Conservation (phyloP, 2,113 vertebrate species). For the Cyprinodon brontotheroides region DNA sequence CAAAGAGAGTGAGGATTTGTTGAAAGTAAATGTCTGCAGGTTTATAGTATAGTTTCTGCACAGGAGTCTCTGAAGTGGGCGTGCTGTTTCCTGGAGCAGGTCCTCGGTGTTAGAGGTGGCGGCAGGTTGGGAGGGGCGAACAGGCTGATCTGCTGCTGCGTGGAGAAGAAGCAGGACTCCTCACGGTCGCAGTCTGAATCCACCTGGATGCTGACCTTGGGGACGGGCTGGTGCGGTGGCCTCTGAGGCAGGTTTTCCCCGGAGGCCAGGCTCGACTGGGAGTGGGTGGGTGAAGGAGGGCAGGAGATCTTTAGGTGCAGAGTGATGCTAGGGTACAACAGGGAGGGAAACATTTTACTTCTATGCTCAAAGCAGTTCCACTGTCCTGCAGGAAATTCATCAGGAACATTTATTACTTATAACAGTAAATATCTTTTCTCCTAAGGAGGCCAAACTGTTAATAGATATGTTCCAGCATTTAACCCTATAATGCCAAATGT, state of each 20-base stretch:
- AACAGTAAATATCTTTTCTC: no score
- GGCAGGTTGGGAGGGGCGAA: neutral
- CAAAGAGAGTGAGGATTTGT: neutral
- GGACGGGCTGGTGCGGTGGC: conserved; percentile 68
- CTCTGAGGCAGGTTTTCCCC: conserved; percentile 61
- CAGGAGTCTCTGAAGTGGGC: conserved; percentile 63
- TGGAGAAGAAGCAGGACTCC: conserved; percentile 69
- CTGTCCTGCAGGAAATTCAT: neutral
- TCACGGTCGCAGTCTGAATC: conserved; percentile 84
- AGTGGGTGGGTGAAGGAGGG: conserved; percentile 82
- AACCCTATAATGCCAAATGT: no score
- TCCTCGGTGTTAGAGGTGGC: neutral
- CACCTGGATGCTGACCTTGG: conserved; percentile 87
- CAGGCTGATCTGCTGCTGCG: conserved; percentile 14
- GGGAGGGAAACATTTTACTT: conserved; percentile 42
- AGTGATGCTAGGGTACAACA: conserved; percentile 82
- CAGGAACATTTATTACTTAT: no score
- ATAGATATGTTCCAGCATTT: no score
- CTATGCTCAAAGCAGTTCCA: neutral
- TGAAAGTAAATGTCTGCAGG: neutral
- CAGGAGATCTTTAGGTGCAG: conserved; percentile 91
- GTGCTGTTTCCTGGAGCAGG: neutral
- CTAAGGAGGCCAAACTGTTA: no score
- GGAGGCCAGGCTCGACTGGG: conserved; percentile 44
- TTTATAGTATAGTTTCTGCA: conserved; percentile 85